Percentiles rank a stretch among this genome's conserved stretches.
These are phyloP conservation scores for Calephelis nemesis DNA, from an alignment of 1,140 invertebrate genomes.

Conservation along the genomic window DNA sequence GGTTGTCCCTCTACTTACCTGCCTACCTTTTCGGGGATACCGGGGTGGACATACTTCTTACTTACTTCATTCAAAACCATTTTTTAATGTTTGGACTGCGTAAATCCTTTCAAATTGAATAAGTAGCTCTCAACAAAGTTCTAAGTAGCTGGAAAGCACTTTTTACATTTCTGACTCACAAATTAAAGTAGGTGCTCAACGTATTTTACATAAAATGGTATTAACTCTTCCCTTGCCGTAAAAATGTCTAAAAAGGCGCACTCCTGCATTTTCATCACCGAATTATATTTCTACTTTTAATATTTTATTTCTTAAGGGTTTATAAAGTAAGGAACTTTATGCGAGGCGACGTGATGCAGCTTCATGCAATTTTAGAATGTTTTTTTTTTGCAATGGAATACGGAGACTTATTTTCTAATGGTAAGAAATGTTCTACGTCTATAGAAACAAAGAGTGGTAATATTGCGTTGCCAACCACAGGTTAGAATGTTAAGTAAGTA, in stretches of 20 bases:
- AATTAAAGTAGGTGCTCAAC: conserved; percentile 15
- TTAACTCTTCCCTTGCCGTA: conserved; percentile 14
- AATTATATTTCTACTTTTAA: conserved; percentile 11
- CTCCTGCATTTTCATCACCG: conserved; percentile 11
- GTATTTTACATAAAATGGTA: conserved; percentile 13
- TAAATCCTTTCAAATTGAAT: not conserved
- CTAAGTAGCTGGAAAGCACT: conserved; percentile 1
- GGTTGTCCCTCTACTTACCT: too few species aligned
- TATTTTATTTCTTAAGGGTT: conserved; percentile 6
- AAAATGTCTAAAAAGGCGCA: conserved; percentile 11
- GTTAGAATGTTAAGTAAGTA: too few species aligned
- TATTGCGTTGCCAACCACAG: too few species aligned
- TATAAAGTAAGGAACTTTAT: not conserved
- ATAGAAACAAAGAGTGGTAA: too few species aligned
- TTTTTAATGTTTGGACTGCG: not conserved
- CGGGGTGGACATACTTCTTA: too few species aligned
- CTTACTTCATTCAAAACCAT: too few species aligned
- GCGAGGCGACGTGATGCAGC: not conserved
- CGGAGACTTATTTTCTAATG: too few species aligned
- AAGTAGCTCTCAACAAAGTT: not conserved
- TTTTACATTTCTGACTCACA: conserved; percentile 10
- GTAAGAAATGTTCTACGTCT: too few species aligned
- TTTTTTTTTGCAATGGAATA: too few species aligned
- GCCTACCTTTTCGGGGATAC: too few species aligned
- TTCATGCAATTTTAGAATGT: not conserved